Evolutionary conservation across 2,113 vertebrate genomes (phyloP).

Genomic region (Cariama cristata): DNA sequence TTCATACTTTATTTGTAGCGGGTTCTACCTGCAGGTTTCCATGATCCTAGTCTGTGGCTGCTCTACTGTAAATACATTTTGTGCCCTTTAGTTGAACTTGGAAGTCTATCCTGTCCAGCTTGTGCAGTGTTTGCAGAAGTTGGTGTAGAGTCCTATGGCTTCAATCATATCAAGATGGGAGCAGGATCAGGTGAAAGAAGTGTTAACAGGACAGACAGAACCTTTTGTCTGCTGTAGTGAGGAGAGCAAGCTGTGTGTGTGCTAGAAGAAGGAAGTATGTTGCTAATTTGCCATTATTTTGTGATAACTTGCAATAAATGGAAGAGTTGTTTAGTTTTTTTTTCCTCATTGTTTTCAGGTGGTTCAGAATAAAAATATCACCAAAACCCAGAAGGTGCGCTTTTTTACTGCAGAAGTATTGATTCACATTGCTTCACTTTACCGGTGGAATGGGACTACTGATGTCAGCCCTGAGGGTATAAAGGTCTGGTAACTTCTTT

Average conservation of each 20-base stretch:
- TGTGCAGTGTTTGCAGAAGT: not conserved
- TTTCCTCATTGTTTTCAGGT: slow-evolving; percentile 75
- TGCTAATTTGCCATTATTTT: not conserved
- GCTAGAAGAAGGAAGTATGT: not conserved
- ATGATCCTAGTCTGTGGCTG: not conserved
- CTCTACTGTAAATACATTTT: not conserved
- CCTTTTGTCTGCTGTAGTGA: not conserved
- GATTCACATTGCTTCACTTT: slow-evolving; percentile 86
- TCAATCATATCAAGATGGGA: not conserved
- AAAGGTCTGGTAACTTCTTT: slow-evolving; percentile 64
- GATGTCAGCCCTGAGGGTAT: slow-evolving; percentile 79
- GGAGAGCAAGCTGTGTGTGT: not conserved
- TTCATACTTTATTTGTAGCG: not conserved
- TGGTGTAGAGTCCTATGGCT: not conserved
- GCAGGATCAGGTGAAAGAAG: not conserved
- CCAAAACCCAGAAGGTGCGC: slow-evolving; percentile 93
- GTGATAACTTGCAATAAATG: not conserved
- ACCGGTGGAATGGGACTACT: slow-evolving; percentile 90
- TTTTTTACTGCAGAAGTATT: slow-evolving; percentile 88
- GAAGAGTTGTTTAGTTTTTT: not conserved
- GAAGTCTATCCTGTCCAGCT: not conserved
- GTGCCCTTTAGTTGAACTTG: not conserved
- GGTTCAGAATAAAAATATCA: slow-evolving; percentile 86
- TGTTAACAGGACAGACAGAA: not conserved
- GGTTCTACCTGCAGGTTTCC: not conserved